A percentile compares a stretch with the other conserved stretches of the same genome.
phyloP scores from a whole-genome alignment of 2,113 vertebrate species.

The Sinocyclocheilus grahami region DNA sequence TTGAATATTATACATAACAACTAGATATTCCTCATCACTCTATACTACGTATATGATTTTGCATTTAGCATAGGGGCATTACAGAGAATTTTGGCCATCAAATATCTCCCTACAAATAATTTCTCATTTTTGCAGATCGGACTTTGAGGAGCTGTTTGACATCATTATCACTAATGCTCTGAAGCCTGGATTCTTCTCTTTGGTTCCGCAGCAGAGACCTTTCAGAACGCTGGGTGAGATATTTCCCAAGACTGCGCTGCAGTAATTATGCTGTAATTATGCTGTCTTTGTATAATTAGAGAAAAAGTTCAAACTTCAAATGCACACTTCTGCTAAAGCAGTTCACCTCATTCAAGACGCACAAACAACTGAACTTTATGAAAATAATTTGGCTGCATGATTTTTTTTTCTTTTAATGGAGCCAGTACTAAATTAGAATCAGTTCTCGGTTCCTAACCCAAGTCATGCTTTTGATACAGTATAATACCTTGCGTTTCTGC shows the following conservation, averaged over 20 bases:
- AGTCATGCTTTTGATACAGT: not conserved
- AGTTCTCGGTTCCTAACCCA: not conserved
- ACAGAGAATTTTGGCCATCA: not conserved
- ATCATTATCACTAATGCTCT: conserved; percentile 94
- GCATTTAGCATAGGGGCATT: not conserved
- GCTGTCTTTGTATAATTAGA: conserved; percentile 15
- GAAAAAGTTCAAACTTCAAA: not conserved
- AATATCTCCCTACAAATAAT: not conserved
- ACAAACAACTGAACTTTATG: not conserved
- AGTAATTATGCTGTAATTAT: not conserved
- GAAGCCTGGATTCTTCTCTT: conserved; percentile 95
- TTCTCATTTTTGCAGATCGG: conserved; percentile 75
- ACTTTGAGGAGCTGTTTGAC: conserved; percentile 92
- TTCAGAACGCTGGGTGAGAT: conserved; percentile 87
- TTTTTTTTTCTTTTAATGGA: not conserved
- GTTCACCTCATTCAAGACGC: not conserved
- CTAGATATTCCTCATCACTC: not conserved
- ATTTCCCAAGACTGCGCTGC: not conserved
- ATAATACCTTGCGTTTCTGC: not conserved
- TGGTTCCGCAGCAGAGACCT: conserved; percentile 87
- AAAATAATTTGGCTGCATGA: not conserved
- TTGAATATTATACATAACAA: not conserved
- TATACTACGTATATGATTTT: not conserved
- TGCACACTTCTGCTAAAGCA: not conserved
- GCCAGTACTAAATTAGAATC: not conserved